A percentile compares a stretch with the other conserved stretches of the same genome.
Evolutionary conservation across 2,888 invertebrate species (phyloP).

Genomic region (Polyommatus icarus): DNA sequence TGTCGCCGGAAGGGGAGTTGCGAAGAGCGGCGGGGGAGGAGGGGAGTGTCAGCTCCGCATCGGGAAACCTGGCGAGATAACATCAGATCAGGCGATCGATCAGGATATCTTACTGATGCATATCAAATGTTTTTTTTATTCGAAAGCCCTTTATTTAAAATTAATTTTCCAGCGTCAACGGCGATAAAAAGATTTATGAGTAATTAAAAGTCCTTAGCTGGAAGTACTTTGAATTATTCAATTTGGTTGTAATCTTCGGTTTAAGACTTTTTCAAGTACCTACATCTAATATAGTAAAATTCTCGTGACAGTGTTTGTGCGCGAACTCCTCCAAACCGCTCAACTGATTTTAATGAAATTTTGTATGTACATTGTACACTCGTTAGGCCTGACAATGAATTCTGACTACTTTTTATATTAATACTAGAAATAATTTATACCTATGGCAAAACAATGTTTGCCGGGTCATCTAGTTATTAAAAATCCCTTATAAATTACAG

Average conservation of each 20-base stretch:
- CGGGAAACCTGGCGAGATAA: slow-evolving; percentile 27
- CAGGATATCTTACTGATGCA: slow-evolving; percentile 20
- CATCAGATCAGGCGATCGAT: slow-evolving; percentile 22
- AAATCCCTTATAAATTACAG: no score
- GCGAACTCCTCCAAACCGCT: no score
- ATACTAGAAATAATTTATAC: no score
- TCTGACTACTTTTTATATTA: no score
- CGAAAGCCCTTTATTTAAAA: slow-evolving; percentile 18
- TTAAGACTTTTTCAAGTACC: no score
- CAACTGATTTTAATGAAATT: no score
- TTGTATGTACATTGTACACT: no score
- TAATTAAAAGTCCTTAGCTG: slow-evolving; percentile 1
- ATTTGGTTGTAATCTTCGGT: neutral
- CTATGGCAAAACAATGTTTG: no score
- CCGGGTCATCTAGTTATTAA: no score
- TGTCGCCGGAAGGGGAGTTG: slow-evolving; percentile 30
- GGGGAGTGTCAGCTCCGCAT: slow-evolving; percentile 16
- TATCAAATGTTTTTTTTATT: slow-evolving; percentile 19
- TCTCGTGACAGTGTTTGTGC: no score
- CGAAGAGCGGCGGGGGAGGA: neutral
- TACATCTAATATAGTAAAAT: no score
- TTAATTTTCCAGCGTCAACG: slow-evolving; percentile 1
- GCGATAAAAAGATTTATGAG: slow-evolving; percentile 27
- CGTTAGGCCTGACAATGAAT: no score
- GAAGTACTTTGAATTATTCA: neutral